Percentiles rank a stretch among this genome's conserved stretches.
These are phyloP conservation scores for Colletes collaris DNA, from an alignment of 2,888 invertebrate species.

Conservation along the genomic window DNA sequence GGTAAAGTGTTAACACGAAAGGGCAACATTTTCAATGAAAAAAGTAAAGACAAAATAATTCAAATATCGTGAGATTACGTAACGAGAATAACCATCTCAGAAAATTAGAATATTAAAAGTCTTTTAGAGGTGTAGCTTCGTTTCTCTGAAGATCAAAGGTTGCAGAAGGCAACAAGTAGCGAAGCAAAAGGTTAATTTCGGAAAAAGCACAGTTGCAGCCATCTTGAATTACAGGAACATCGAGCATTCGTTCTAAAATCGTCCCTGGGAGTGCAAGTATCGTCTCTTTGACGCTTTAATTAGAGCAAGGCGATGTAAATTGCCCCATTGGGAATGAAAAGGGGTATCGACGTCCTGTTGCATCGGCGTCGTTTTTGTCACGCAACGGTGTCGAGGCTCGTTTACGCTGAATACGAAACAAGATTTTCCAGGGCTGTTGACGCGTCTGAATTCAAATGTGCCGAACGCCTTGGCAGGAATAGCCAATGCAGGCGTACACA, in stretches of 20 bases:
- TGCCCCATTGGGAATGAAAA: slow-evolving; percentile 21
- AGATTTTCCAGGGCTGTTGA: slow-evolving; percentile 53
- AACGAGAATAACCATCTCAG: too few species aligned
- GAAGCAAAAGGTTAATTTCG: background rate
- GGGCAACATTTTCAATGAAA: too few species aligned
- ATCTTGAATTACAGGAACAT: background rate
- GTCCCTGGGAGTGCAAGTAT: slow-evolving; percentile 8
- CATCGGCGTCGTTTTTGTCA: background rate
- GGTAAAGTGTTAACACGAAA: too few species aligned
- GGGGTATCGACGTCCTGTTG: slow-evolving; percentile 2
- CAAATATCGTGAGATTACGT: too few species aligned
- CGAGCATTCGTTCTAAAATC: slow-evolving; percentile 14
- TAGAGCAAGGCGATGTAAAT: slow-evolving; percentile 11
- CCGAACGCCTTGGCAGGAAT: slow-evolving; percentile 60
- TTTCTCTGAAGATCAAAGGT: too few species aligned
- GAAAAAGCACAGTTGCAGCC: background rate
- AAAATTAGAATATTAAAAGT: too few species aligned
- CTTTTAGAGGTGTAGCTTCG: too few species aligned
- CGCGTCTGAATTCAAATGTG: slow-evolving; percentile 53
- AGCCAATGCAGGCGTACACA: slow-evolving; percentile 43
- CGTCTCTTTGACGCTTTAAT: slow-evolving; percentile 21
- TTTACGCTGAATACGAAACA: slow-evolving; percentile 51
- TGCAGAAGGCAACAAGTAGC: background rate
- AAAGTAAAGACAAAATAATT: too few species aligned
- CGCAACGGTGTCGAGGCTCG: slow-evolving; percentile 2